These are phyloP conservation scores for Pipistrellus pipistrellus DNA, from an alignment of 2,797 vertebrate species.

Conservation along the genomic window DNA sequence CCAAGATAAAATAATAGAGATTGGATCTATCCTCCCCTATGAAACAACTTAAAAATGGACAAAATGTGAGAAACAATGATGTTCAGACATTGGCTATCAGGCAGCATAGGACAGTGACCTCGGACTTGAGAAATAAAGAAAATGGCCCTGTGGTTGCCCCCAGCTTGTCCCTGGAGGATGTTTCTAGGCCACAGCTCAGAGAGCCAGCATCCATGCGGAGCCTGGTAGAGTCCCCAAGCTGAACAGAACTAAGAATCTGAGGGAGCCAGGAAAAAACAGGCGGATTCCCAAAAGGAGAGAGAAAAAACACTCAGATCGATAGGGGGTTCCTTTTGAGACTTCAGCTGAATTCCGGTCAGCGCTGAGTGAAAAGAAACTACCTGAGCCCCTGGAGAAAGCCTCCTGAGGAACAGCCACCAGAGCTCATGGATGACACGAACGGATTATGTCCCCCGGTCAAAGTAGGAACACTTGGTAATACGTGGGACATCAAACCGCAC, in stretches of 20 bases:
- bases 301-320: neutral
- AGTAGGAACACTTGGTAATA: neutral
- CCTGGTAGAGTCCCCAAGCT: too few species aligned
- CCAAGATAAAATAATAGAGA: neutral
- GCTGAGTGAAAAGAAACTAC: neutral
- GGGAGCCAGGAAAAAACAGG: neutral
- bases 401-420: neutral
- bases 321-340: neutral
- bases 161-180: neutral
- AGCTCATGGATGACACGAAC: neutral
- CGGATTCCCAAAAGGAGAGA: neutral
- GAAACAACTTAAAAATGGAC: neutral
- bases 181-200: neutral
- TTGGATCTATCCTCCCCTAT: neutral
- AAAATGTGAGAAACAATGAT: neutral
- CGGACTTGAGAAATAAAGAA: neutral
- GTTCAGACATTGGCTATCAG: neutral
- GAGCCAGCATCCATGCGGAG: neutral
- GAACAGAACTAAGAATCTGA: neutral
- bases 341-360: neutral
- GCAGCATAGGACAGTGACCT: neutral
- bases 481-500: neutral
- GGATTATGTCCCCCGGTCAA: neutral
- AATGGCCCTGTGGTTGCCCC: neutral
- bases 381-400: neutral